Conservation (phyloP, 1,140 invertebrate species). For the Rhynchophorus ferrugineus region DNA sequence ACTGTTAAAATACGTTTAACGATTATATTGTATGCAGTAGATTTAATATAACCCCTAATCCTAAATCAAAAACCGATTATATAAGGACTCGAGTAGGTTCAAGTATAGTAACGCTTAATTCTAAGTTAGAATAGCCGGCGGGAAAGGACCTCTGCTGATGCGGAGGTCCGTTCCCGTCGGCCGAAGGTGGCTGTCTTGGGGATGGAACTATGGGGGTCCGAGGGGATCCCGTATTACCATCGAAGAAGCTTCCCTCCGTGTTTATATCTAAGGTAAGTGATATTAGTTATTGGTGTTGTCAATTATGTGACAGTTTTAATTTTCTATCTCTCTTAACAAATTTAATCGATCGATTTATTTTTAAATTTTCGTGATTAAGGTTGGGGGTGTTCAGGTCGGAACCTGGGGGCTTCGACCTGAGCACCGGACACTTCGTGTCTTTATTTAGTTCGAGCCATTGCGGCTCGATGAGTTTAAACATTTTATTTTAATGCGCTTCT, state of each 20-base stretch:
- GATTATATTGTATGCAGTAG: neutral
- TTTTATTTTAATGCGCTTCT: no score
- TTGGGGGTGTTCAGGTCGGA: no score
- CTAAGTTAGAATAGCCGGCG: neutral
- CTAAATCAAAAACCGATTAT: no score
- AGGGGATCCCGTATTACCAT: no score
- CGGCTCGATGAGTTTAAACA: no score
- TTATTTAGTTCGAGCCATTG: no score
- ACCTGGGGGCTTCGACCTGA: conserved; percentile 6
- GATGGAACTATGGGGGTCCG: no score
- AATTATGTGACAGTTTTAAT: conserved; percentile 5
- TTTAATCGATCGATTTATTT: conserved; percentile 6
- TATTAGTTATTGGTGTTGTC: conserved; percentile 12
- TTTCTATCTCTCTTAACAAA: conserved; percentile 12
- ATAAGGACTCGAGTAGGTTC: neutral
- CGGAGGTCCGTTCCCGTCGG: no score
- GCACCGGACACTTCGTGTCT: neutral
- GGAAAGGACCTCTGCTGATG: no score
- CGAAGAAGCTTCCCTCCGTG: no score
- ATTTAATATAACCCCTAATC: neutral
- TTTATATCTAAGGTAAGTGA: conserved; percentile 6
- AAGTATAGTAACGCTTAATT: neutral
- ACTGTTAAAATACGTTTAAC: neutral
- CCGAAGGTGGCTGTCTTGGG: no score
- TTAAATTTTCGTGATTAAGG: no score